Percentiles rank a stretch among this genome's conserved stretches.
Conservation (phyloP, 1,140 invertebrate genomes). For the Diplogasteroides magnus region DNA sequence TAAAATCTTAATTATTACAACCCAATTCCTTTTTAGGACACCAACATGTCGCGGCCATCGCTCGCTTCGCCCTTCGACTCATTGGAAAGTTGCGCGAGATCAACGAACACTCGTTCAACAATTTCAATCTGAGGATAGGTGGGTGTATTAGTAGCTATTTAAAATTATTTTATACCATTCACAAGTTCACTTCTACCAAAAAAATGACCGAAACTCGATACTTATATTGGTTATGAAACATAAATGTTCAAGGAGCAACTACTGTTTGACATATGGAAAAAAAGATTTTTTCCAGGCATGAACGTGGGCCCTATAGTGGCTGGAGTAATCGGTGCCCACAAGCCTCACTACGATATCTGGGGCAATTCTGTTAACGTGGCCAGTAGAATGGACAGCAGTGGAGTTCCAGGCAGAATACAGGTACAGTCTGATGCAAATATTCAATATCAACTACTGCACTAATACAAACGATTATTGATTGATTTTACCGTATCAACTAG, state of each 20-base stretch:
- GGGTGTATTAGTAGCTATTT: too few species aligned
- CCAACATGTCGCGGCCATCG: conserved; percentile 66
- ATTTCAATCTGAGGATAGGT: conserved; percentile 67
- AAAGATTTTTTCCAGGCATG: conserved; percentile 39
- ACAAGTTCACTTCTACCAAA: conserved; percentile 82
- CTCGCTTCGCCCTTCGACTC: conserved; percentile 88
- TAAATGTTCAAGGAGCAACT: too few species aligned
- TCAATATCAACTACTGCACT: not conserved
- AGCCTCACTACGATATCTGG: conserved; percentile 96
- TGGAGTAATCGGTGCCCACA: conserved; percentile 92
- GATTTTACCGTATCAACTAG: too few species aligned
- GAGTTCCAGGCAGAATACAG: conserved; percentile 87
- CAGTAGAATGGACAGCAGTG: conserved; percentile 90
- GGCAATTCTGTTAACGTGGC: conserved; percentile 90
- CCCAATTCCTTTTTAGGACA: conserved; percentile 30
- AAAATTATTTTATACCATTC: too few species aligned
- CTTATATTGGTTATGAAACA: conserved; percentile 41
- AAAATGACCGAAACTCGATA: too few species aligned
- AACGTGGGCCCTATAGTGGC: conserved; percentile 55
- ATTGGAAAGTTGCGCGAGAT: conserved; percentile 40
- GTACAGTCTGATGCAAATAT: conserved; percentile 3
- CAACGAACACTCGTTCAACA: conserved; percentile 84
- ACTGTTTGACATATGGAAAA: conserved; percentile 37
- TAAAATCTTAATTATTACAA: too few species aligned
- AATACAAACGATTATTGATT: too few species aligned